Conservation (phyloP, 2,797 vertebrate genomes). For the Nasua narica region DNA sequence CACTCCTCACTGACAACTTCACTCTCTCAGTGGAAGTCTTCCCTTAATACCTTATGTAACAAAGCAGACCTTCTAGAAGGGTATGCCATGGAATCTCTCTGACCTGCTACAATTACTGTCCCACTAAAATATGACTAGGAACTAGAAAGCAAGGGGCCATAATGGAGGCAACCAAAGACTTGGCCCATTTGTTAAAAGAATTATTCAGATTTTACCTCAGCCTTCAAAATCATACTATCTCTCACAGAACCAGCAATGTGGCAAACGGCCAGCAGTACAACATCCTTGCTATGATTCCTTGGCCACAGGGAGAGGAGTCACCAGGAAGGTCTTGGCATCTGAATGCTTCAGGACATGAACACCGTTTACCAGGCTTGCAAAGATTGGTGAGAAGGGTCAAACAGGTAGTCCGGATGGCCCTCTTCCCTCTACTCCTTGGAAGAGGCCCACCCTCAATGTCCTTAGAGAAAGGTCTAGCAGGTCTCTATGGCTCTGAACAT, state of each 20-base stretch:
- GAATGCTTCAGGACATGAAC: neutral
- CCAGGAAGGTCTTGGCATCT: neutral
- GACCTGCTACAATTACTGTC: neutral
- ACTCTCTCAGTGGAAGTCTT: neutral
- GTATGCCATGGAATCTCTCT: neutral
- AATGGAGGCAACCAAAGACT: neutral
- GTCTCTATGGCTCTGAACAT: neutral
- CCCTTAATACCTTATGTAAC: slow-evolving; percentile 29
- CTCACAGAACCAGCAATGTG: neutral
- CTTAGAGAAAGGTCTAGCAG: neutral
- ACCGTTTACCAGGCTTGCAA: neutral
- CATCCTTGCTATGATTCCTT: neutral
- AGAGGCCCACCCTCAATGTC: neutral
- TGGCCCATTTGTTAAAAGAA: neutral
- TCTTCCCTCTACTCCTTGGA: neutral
- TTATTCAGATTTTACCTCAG: neutral
- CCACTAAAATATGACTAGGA: neutral
- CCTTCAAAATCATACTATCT: neutral
- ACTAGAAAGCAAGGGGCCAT: slow-evolving; percentile 5
- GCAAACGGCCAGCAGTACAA: neutral
- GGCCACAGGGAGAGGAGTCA: neutral
- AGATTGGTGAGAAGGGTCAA: neutral
- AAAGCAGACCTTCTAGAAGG: slow-evolving; percentile 27
- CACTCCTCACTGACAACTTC: slow-evolving; percentile 25
- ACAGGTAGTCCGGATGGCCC: neutral